Evolutionary conservation across 2,888 invertebrate genomes (phyloP).

Genomic region (Drosophila merina): DNA sequence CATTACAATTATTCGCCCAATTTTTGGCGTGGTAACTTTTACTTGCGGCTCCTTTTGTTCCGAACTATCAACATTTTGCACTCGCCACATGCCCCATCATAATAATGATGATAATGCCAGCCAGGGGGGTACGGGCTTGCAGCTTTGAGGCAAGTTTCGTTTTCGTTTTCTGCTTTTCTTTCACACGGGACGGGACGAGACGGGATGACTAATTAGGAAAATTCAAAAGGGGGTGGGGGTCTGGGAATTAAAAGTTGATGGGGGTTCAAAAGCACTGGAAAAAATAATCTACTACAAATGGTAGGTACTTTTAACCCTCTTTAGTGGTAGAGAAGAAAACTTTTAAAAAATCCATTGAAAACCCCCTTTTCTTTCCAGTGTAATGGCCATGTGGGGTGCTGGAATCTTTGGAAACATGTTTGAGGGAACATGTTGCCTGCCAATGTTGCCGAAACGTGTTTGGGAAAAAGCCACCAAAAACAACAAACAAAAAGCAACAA

Average conservation of each 20-base stretch:
- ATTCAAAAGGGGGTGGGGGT: slow-evolving; percentile 11
- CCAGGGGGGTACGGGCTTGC: slow-evolving; percentile 8
- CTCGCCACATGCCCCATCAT: slow-evolving; percentile 42
- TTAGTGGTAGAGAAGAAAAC: neutral
- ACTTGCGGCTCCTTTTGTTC: slow-evolving; percentile 36
- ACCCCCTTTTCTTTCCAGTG: neutral
- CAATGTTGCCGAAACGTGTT: slow-evolving; percentile 59
- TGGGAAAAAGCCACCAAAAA: slow-evolving; percentile 14
- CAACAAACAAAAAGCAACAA: slow-evolving; percentile 14
- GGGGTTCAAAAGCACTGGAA: slow-evolving; percentile 6
- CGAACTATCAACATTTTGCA: slow-evolving; percentile 55
- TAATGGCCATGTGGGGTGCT: neutral
- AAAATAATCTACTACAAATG: neutral
- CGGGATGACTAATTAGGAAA: slow-evolving; percentile 69
- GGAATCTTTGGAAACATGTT: slow-evolving; percentile 34
- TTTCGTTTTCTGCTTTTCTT: slow-evolving; percentile 68
- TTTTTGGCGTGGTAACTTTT: slow-evolving; percentile 54
- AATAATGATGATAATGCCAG: slow-evolving; percentile 15
- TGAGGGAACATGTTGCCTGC: slow-evolving; percentile 28
- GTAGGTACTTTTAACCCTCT: too few relatives aligned
- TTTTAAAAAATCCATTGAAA: neutral
- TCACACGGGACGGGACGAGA: slow-evolving; percentile 49
- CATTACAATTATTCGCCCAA: neutral
- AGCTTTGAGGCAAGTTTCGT: slow-evolving; percentile 50
- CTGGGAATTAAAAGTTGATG: slow-evolving; percentile 19